phyloP scores from a whole-genome alignment of 2,113 vertebrate genomes.

The Malurus cyaneus region DNA sequence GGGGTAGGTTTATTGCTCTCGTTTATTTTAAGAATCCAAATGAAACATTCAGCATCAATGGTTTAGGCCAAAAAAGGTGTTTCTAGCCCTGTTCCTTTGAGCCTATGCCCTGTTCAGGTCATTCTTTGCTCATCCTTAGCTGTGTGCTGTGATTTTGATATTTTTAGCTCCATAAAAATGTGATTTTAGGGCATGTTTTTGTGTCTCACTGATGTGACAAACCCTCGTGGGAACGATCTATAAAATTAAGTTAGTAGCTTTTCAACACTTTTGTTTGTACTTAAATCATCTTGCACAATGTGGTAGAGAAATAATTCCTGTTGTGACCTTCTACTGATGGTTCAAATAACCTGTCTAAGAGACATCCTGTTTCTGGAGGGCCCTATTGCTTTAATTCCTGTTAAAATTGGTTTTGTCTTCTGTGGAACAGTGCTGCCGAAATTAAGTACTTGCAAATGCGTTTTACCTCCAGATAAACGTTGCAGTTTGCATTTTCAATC shows the following conservation, averaged over 20 bases:
- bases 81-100: neutral
- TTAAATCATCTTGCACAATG: neutral
- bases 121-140: neutral
- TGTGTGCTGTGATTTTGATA: neutral
- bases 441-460: conserved; percentile 60
- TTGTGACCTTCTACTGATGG: conserved; percentile 27
- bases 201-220: neutral
- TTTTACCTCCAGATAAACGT: conserved; percentile 59
- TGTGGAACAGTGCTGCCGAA: conserved; percentile 23
- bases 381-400: conserved; percentile 47
- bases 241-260: conserved; percentile 27
- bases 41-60: rapidly evolving
- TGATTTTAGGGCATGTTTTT: conserved; percentile 15
- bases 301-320: conserved; percentile 29
- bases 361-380: conserved; percentile 49
- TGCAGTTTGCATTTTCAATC: conserved; percentile 48
- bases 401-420: conserved; percentile 52
- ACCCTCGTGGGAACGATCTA: neutral
- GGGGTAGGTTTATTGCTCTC: neutral
- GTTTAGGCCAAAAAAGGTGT: neutral
- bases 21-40: neutral
- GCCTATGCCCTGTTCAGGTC: rapidly evolving
- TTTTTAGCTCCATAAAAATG: neutral
- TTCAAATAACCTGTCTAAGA: conserved; percentile 59
- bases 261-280: neutral